These are phyloP conservation scores for Hecatera dysodea DNA, from an alignment of 2,888 invertebrate species.

Conservation along the genomic window DNA sequence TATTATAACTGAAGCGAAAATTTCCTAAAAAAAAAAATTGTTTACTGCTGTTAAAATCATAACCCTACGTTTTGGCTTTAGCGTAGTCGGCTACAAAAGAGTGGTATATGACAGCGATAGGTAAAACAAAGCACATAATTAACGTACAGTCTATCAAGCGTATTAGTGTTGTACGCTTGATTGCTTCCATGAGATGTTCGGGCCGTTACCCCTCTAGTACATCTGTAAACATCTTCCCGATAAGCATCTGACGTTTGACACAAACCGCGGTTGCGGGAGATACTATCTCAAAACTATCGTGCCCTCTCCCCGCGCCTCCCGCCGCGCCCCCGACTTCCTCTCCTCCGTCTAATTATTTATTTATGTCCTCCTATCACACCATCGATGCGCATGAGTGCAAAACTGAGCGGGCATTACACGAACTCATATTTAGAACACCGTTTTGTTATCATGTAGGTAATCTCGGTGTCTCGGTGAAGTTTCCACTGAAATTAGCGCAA, in stretches of 20 bases:
- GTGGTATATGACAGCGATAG: slow-evolving; percentile 66
- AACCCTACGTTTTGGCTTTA: too few species aligned
- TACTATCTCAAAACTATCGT: slow-evolving; percentile 88
- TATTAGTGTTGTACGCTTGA: slow-evolving; percentile 84
- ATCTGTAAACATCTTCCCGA: slow-evolving; percentile 90
- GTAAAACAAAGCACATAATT: slow-evolving; percentile 83
- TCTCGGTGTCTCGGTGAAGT: slow-evolving; percentile 83
- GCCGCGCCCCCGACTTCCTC: slow-evolving; percentile 80
- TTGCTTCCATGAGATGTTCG: slow-evolving; percentile 82
- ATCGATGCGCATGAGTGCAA: slow-evolving; percentile 89
- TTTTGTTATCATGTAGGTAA: slow-evolving; percentile 85
- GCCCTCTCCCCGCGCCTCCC: slow-evolving; percentile 76
- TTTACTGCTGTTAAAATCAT: too few species aligned
- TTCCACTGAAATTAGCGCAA: slow-evolving; percentile 75
- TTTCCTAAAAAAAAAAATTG: slow-evolving; percentile 25
- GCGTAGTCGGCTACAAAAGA: slow-evolving; percentile 24
- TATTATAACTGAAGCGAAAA: slow-evolving; percentile 43
- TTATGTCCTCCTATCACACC: slow-evolving; percentile 88
- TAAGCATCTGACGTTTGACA: slow-evolving; percentile 90
- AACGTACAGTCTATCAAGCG: slow-evolving; percentile 82
- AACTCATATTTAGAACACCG: slow-evolving; percentile 86
- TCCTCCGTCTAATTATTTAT: slow-evolving; percentile 89
- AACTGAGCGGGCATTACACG: slow-evolving; percentile 81
- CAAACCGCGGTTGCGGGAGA: slow-evolving; percentile 89
- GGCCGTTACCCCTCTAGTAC: slow-evolving; percentile 88